phyloP scores from a whole-genome alignment of 2,797 vertebrate species.

The Coendou prehensilis region DNA sequence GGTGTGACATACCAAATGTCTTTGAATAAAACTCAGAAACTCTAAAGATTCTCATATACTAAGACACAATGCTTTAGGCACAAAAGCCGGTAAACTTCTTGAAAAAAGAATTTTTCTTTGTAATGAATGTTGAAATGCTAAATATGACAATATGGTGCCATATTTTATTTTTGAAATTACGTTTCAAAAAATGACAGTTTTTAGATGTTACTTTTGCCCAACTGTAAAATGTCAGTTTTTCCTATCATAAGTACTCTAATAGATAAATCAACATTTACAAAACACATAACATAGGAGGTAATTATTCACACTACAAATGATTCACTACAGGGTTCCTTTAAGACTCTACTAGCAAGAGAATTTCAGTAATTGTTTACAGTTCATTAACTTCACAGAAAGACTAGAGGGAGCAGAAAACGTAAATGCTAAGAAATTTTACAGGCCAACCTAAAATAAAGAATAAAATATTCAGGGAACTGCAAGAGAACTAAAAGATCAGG shows the following conservation, averaged over 20 bases:
- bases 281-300: conserved; percentile 60
- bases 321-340: conserved; percentile 56
- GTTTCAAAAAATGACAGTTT: conserved; percentile 51
- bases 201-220: conserved; percentile 6
- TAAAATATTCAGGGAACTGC: background rate
- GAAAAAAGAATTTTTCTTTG: background rate
- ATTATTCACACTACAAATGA: conserved; percentile 62
- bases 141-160: background rate
- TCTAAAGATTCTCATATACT: conserved; percentile 13
- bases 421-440: conserved; percentile 19
- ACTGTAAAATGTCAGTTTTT: conserved; percentile 49
- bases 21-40: conserved; percentile 62
- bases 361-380: conserved; percentile 63
- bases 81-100: conserved; percentile 4
- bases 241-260: conserved; percentile 32
- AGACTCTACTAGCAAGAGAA: background rate
- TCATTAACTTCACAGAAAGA: conserved; percentile 56
- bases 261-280: conserved; percentile 64
- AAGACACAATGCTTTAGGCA: conserved; percentile 16
- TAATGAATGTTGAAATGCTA: conserved; percentile 53
- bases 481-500: background rate
- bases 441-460: background rate
- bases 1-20: background rate
- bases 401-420: background rate
- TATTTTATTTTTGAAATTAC: conserved; percentile 65